Evolutionary conservation across 30 jellyfish, hydroid and myxozoan species (phyloP), one percentile per base, ranked within the genome.

Genomic region (Pseudorhiza aurosa): DNA sequence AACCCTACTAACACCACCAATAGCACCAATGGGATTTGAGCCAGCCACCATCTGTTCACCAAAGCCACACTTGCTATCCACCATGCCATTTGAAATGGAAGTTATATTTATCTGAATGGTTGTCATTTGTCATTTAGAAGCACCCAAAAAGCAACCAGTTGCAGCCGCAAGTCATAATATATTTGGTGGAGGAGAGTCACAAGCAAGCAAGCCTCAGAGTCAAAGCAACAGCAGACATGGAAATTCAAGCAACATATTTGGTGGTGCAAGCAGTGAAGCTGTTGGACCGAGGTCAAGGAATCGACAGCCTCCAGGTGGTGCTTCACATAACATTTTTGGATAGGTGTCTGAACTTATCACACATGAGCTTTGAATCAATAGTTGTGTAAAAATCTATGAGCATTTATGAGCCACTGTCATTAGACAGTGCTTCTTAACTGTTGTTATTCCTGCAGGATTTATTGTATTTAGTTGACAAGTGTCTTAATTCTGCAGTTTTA

Each of bases 251-350:
- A 65, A 24, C 51, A 30, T 80, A 1, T 80, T 80, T 80, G 84
- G 85, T 47, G 69, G 91, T n/a, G 69, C 77, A 12, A 39, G 37
- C 33, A 65, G 49, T 8, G 84, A 80, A 32, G 91, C 49, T 8
- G 65, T 80, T 80, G 91, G 91, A 21, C 91, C 65, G 25, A 80
- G 91, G 19, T 83, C 91, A 6, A 80, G 77, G 68, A 80, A 80
- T 84, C 59, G 87, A 58, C 78, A 84, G 85, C 95, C 95, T 35
- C 95, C 95, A 29, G 95, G 95, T 63, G 95, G 95, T 67, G 95
- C 78, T 29, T 84, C 95, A 21, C 95, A 84, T 37, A 73, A 73
- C 36, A 84, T 84, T 12, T 84, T 84, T 60, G 91, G 91, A 15
- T 80, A 40, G 49, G 14, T 71, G 35, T 19, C 24, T 53, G 19